phyloP scores from a whole-genome alignment of 2,113 vertebrate genomes.

The Micronycteris hirsuta region DNA sequence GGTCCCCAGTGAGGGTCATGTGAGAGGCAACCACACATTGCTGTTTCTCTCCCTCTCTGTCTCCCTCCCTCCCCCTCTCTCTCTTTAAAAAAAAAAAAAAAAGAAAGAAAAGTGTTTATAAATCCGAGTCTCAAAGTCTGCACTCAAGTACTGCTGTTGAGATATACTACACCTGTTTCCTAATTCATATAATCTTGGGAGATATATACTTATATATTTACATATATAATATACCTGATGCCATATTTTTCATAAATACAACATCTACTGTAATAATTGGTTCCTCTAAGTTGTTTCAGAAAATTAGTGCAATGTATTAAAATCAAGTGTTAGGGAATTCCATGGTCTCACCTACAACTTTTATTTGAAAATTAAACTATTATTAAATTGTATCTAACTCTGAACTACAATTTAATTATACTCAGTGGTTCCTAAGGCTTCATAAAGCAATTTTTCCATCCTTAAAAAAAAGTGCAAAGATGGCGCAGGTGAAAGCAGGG shows the following conservation, averaged over 20 bases:
- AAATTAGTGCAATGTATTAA: conserved; percentile 75
- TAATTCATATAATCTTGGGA: conserved; percentile 64
- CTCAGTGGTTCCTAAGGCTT: conserved; percentile 90
- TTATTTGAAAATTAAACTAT: conserved; percentile 78
- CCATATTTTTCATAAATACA: conserved; percentile 44
- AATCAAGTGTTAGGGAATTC: conserved; percentile 83
- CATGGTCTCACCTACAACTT: conserved; percentile 82
- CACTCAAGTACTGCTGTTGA: conserved; percentile 69
- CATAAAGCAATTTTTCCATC: conserved; percentile 87
- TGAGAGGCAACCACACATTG: no score
- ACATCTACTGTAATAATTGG: conserved; percentile 78
- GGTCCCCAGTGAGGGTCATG: no score
- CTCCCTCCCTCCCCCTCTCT: no score
- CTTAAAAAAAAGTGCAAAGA: conserved; percentile 20
- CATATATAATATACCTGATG: not conserved
- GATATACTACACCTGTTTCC: conserved; percentile 53
- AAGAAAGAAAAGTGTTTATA: conserved; percentile 58
- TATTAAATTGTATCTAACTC: conserved; percentile 78
- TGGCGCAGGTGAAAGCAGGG: not conserved
- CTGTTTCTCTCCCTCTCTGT: no score
- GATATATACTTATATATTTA: conserved; percentile 36
- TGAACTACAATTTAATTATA: conserved; percentile 84
- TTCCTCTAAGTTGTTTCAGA: conserved; percentile 78
- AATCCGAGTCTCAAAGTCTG: conserved; percentile 42
- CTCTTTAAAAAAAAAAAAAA: no score